These are phyloP conservation scores for Oncopeltus fasciatus DNA, from an alignment of 1,140 invertebrate genomes.

Conservation along the genomic window DNA sequence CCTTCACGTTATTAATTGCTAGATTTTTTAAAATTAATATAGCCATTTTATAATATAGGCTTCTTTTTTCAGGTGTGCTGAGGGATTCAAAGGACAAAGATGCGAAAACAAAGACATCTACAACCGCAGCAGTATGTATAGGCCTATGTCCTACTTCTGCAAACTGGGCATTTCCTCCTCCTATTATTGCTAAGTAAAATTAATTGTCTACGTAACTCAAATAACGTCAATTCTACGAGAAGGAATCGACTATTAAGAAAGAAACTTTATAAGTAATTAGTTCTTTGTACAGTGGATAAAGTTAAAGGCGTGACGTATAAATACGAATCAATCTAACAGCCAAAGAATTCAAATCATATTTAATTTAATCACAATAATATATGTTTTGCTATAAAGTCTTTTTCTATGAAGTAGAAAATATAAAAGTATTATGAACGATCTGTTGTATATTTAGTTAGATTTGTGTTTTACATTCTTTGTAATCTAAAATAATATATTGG, in stretches of 20 bases:
- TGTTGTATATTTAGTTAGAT: neutral
- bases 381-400: neutral
- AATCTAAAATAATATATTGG: neutral
- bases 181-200: conserved; percentile 38
- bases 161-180: conserved; percentile 41
- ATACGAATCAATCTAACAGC: conserved; percentile 7
- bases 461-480: neutral
- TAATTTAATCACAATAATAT: neutral
- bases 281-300: neutral
- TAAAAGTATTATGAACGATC: conserved; percentile 1
- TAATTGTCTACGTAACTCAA: neutral
- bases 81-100: conserved; percentile 63
- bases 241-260: neutral
- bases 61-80: conserved; percentile 55
- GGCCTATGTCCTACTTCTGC: conserved; percentile 39
- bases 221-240: neutral
- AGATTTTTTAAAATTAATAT: neutral
- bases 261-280: neutral
- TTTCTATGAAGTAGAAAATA: neutral
- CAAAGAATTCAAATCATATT: conserved; percentile 12
- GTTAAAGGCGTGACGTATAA: neutral
- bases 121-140: conserved; percentile 47
- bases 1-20: no score
- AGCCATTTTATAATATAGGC: neutral
- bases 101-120: conserved; percentile 67